Evolutionary conservation across 2,888 invertebrate species (phyloP).

Genomic region (Suillia variegata): DNA sequence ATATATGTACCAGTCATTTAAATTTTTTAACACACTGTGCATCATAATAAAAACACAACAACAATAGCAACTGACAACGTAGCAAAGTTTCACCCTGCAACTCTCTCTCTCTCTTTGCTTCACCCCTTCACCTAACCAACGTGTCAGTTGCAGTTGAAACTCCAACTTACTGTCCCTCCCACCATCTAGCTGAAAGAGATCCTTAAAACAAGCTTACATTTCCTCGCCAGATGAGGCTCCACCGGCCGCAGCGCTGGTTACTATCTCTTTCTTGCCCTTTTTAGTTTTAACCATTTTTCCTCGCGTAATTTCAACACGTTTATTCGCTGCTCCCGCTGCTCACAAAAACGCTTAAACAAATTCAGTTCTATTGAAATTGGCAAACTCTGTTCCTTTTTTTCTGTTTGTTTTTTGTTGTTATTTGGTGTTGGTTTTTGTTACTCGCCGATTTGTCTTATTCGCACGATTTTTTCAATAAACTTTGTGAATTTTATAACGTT

Average conservation of each 20-base stretch:
- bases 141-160: too few relatives aligned
- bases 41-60: background rate
- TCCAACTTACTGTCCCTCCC: too few relatives aligned
- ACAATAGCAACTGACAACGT: conserved; percentile 30
- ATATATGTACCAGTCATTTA: too few relatives aligned
- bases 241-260: conserved; percentile 51
- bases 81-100: conserved; percentile 30
- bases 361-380: too few relatives aligned
- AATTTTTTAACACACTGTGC: too few relatives aligned
- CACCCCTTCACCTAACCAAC: background rate
- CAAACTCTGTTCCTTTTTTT: too few relatives aligned
- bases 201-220: conserved; percentile 65
- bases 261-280: conserved; percentile 79
- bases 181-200: too few relatives aligned
- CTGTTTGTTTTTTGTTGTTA: too few relatives aligned
- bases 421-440: too few relatives aligned
- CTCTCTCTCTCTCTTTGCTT: background rate
- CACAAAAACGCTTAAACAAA: conserved; percentile 41
- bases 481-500: too few relatives aligned
- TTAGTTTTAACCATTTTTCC: conserved; percentile 78
- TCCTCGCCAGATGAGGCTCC: conserved; percentile 69
- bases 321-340: conserved; percentile 32
- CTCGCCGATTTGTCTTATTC: too few relatives aligned
- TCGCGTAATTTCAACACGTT: conserved; percentile 60
- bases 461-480: too few relatives aligned